phyloP scores from a whole-genome alignment of 2,888 invertebrate species.

The Drosophila gaucha region DNA sequence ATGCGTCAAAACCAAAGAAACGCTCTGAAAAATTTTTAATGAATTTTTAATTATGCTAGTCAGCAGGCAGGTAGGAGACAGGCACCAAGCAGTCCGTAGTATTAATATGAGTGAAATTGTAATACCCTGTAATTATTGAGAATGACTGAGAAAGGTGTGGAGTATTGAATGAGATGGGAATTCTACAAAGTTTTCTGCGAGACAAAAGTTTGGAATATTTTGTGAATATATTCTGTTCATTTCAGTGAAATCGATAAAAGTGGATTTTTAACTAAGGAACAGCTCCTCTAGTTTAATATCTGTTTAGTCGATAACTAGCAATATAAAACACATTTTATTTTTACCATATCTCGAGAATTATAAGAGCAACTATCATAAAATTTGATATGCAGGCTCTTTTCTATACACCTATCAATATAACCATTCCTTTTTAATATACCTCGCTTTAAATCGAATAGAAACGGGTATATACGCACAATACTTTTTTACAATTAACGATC shows the following conservation, averaged over 20 bases:
- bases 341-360: neutral
- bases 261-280: neutral
- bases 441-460: too few species aligned
- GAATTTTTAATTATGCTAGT: conserved; percentile 55
- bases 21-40: conserved; percentile 64
- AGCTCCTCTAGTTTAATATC: too few species aligned
- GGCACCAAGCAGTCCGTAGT: conserved; percentile 47
- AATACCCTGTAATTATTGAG: neutral
- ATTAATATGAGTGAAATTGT: conserved; percentile 61
- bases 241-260: neutral
- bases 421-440: neutral
- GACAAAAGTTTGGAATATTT: too few species aligned
- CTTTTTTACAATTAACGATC: too few species aligned
- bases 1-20: conserved; percentile 45
- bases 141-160: neutral
- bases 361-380: neutral
- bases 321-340: neutral
- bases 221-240: too few species aligned
- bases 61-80: conserved; percentile 16
- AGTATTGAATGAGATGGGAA: neutral
- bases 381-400: neutral
- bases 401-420: too few species aligned
- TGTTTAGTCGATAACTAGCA: neutral
- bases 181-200: neutral
- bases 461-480: too few species aligned